Evolutionary conservation across 2,888 invertebrate species (phyloP).

Genomic region (Buathra laborator): DNA sequence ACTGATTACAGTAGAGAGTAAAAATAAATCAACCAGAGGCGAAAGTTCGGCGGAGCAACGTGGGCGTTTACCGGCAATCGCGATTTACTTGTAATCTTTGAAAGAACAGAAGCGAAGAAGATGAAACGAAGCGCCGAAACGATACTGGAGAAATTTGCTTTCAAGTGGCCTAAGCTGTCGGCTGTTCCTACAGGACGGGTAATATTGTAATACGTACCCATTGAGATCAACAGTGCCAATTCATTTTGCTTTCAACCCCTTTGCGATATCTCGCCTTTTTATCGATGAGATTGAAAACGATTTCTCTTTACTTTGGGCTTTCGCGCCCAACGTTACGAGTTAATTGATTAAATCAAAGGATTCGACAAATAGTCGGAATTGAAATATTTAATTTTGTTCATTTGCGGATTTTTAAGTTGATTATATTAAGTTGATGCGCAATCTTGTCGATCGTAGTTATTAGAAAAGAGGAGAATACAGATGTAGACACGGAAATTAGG

Average conservation of each 20-base stretch:
- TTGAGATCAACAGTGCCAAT: not conserved
- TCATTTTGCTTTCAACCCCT: not conserved
- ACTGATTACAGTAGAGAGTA: constrained; percentile 4
- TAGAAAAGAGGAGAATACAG: no score
- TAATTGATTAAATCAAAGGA: no score
- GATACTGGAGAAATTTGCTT: constrained; percentile 55
- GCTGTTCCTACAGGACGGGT: constrained; percentile 37
- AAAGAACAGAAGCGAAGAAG: constrained; percentile 39
- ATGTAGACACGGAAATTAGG: no score
- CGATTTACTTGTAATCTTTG: constrained; percentile 41
- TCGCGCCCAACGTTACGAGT: not conserved
- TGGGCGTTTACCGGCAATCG: not conserved
- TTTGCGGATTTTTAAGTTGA: no score
- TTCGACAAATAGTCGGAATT: no score
- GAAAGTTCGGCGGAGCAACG: not conserved
- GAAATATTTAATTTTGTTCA: no score
- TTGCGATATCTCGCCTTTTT: not conserved
- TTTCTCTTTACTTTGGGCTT: not conserved
- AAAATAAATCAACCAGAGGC: constrained; percentile 12
- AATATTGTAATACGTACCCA: constrained; percentile 8
- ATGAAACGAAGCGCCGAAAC: constrained; percentile 65
- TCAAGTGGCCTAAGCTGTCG: constrained; percentile 56
- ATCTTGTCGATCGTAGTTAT: no score
- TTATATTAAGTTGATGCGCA: no score
- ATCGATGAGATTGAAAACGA: not conserved